phyloP scores from a whole-genome alignment of 2,113 vertebrate genomes.

The Oncorhynchus masou region DNA sequence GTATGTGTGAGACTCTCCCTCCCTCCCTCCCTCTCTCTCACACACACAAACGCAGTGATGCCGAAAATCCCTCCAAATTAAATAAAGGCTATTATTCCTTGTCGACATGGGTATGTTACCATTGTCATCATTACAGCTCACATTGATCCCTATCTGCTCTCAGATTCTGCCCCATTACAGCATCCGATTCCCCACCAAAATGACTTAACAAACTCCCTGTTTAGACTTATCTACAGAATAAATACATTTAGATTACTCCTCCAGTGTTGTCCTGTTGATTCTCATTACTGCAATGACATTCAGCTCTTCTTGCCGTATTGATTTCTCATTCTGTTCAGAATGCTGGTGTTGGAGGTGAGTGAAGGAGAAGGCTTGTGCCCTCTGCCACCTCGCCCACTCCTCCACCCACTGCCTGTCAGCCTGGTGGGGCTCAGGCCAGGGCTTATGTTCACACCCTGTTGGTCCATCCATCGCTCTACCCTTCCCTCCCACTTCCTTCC shows the following conservation, averaged over 20 bases:
- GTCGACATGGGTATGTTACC: constrained; percentile 15
- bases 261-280: constrained; percentile 5
- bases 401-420: constrained; percentile 28
- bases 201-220: constrained; percentile 5
- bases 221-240: background rate
- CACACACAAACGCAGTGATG: constrained; percentile 18
- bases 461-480: constrained; percentile 30
- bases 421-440: constrained; percentile 30
- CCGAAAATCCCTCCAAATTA: constrained; percentile 11
- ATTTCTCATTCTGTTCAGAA: background rate
- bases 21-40: background rate
- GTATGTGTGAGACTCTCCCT: constrained; percentile 25
- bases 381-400: background rate
- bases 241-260: constrained; percentile 1
- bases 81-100: constrained; percentile 34
- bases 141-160: constrained; percentile 13
- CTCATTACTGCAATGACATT: background rate
- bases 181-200: constrained; percentile 14
- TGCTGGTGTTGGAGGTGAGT: background rate
- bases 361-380: constrained; percentile 1
- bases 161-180: constrained; percentile 10
- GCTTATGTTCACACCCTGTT: constrained; percentile 40
- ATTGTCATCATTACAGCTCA: constrained; percentile 37
- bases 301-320: background rate
- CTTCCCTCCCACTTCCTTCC: background rate